Evolutionary conservation across 2,888 invertebrate genomes (phyloP), one percentile per base, ranked within the genome.

Genomic region (Limnephilus auricula): DNA sequence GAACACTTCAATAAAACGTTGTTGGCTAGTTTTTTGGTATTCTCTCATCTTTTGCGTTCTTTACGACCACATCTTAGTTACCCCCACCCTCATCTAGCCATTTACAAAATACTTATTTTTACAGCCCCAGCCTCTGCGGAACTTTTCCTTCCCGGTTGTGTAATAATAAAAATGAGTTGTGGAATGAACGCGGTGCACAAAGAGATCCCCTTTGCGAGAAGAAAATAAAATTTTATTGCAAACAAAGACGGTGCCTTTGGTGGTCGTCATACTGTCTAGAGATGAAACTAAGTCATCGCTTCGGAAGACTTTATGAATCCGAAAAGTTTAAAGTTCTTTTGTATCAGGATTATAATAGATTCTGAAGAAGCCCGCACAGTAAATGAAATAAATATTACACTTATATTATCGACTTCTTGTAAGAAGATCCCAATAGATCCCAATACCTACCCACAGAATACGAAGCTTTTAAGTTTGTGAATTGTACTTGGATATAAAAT

Each of bases 191-290:
- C 85, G 85, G 13, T 85, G 85, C 85, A 85, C 85, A 85, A 85
- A 12, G 84, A 50, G 65, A 65, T 13, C 40, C 30, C 37, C 30
- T 85, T 85, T 85, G 30, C 85, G 85, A n/a, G 45, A 40, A 85
- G 40, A 40, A 82, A 34, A 85, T 85, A 85, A 85, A 85, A 85
- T 85, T 85, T 85, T 85, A 85, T 85, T 85, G n/a, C 85, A 85
- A 85, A 85, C 85, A 85, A 85, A 85, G 40, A 45, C 30, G 40
- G 37, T 82, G 15, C 37, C 82, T 82, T 82, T 37, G 82, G 82
- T 37, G 82, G 82, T 82, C 82, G 82, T 37, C 82, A 82, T 34
- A 82, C 82, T 34, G 82, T 37, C 37, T 37, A 32, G 82, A 82
- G 65, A 65, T n/a, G 65, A 65, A 65, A 82, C 37, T 34, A 18